Percentiles rank a stretch among this genome's conserved stretches.
Conservation (phyloP, 2,113 vertebrate genomes). For the Cavia porcellus region DNA sequence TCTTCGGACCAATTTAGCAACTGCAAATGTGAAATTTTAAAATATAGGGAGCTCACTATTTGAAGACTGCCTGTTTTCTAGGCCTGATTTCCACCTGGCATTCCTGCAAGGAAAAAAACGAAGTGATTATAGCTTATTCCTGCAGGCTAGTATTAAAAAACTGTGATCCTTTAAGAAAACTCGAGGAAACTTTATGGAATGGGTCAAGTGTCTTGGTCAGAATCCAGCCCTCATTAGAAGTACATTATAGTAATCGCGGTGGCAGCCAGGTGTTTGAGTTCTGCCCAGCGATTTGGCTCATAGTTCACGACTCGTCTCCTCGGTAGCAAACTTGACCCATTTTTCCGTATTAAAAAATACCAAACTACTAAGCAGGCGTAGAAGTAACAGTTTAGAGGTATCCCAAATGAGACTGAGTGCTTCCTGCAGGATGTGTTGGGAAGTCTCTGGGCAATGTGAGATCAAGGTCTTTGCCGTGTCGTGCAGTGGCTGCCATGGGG, state of each 20-base stretch:
- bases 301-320: conserved; percentile 35
- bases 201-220: conserved; percentile 50
- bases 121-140: neutral
- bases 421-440: neutral
- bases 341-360: conserved; percentile 58
- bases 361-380: neutral
- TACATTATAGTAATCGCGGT: conserved; percentile 67
- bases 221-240: conserved; percentile 74
- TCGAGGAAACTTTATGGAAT: conserved; percentile 14
- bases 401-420: neutral
- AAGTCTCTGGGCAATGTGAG: neutral
- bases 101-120: conserved; percentile 27
- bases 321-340: neutral
- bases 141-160: conserved; percentile 49
- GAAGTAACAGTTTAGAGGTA: conserved; percentile 14
- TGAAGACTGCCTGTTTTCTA: conserved; percentile 12
- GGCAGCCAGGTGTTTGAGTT: conserved; percentile 72
- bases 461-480: conserved; percentile 7
- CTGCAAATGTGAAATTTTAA: neutral
- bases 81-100: neutral
- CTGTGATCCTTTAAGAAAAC: conserved; percentile 58
- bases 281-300: conserved; percentile 28
- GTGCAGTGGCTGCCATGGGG: neutral
- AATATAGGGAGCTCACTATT: neutral
- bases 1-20: neutral